A percentile compares a stretch with the other conserved stretches of the same genome.
Conservation (phyloP, 1,140 invertebrate genomes). For the Oppia nitens region DNA sequence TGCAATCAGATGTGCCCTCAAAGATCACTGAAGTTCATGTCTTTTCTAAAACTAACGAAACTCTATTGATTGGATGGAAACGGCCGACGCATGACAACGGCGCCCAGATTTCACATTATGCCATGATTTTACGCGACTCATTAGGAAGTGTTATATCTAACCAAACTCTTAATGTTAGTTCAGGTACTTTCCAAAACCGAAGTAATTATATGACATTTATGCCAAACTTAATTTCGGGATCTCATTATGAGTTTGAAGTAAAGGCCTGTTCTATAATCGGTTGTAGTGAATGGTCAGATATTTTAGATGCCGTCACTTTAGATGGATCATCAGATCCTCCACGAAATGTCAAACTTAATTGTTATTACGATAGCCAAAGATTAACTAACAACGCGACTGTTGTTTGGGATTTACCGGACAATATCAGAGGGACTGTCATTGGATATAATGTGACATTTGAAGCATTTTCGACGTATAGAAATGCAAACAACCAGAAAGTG, state of each 20-base stretch:
- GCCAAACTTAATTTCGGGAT: constrained; percentile 21
- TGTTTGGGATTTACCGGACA: constrained; percentile 21
- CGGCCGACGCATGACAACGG: constrained; percentile 22
- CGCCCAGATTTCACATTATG: constrained; percentile 20
- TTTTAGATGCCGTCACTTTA: constrained; percentile 19
- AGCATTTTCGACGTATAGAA: constrained; percentile 15
- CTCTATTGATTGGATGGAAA: constrained; percentile 23
- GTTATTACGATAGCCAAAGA: constrained; percentile 16
- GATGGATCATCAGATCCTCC: constrained; percentile 23
- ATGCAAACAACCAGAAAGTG: constrained; percentile 14
- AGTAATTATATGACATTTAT: constrained; percentile 22
- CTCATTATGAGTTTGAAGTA: constrained; percentile 22
- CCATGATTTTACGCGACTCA: constrained; percentile 17
- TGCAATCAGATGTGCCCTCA: constrained; percentile 22
- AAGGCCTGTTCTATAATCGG: constrained; percentile 23
- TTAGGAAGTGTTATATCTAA: constrained; percentile 17
- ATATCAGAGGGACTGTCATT: constrained; percentile 20
- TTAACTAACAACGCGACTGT: constrained; percentile 18
- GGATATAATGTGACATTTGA: constrained; percentile 21
- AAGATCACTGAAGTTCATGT: constrained; percentile 22
- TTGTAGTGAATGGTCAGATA: constrained; percentile 21
- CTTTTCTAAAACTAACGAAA: constrained; percentile 23
- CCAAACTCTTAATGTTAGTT: constrained; percentile 17
- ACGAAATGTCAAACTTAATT: constrained; percentile 18
- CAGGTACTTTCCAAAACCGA: constrained; percentile 9